Evolutionary conservation across 2,113 vertebrate genomes (phyloP), one percentile per base, ranked within the genome.

Genomic region (Sceloporus undulatus): DNA sequence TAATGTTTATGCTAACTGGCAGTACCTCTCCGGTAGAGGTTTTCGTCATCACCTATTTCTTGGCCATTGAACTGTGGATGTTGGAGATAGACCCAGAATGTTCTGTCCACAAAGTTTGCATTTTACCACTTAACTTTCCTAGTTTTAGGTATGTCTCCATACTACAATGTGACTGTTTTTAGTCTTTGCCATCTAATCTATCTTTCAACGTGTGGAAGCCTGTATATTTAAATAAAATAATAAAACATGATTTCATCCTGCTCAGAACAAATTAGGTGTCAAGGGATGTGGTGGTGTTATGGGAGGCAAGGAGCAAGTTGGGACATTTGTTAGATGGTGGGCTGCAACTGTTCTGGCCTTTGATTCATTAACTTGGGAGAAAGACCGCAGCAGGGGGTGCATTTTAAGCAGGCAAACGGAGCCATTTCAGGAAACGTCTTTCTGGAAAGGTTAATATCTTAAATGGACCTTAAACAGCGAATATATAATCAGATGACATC

Each of bases 401-500:
- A 86, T 86, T 78, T 86, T 86, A 86, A 86, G 23, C 75, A 78
- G 75, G 85, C 59, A 86, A 86, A 86, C 38, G 1, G 18, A 86
- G 38, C 75, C 77, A 79, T 86, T 79, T 79, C n/a, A 0, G 77
- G 65, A 86, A 78, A 79, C 11, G 9, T 56, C 65, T 79, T 23
- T 54, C 65, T 71, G 65, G 65, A 86, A 86, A 70, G 85, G 85
- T 79, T 86, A 86, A 86, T 86, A 79, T 79, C 42, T 65, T 86
- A 79, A 86, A 86, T 86, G 85, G 75, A 86, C 42, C 85, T 86
- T 86, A 86, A 79, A 86, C 79, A 48, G 85, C 2, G 62, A 86
- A 86, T 86, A 71, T 48, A 79, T 88, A 83, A 88, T 83, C 73
- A 88, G 81, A 77, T 78, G 73, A 13, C 81, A 77, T 83, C 59